Evolutionary conservation across 2,888 invertebrate species (phyloP).

Genomic region (Hanleya hanleyi): DNA sequence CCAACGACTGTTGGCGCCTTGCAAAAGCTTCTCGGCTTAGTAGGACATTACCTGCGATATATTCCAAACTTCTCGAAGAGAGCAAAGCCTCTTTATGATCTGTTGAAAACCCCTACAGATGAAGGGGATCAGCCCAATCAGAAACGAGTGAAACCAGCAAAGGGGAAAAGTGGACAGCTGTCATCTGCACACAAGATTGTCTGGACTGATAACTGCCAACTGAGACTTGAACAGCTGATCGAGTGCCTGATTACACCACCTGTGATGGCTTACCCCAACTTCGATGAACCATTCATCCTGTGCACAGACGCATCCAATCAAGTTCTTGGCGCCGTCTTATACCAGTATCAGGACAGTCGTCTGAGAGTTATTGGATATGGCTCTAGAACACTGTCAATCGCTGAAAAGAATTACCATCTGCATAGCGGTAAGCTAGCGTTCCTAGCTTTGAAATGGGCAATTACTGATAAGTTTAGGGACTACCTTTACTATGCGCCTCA

Average conservation of each 20-base stretch:
- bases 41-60: not conserved
- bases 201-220: slow-evolving; percentile 2
- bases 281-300: slow-evolving; percentile 23
- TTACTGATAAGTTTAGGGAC: slow-evolving; percentile 22
- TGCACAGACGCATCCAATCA: slow-evolving; percentile 21
- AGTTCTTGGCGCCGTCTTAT: slow-evolving; percentile 34
- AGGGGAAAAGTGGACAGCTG: slow-evolving; percentile 13
- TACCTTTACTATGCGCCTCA: slow-evolving; percentile 15
- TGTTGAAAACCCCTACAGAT: not conserved
- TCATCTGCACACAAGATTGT: not conserved
- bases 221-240: slow-evolving; percentile 21
- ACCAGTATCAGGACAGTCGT: slow-evolving; percentile 24
- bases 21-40: slow-evolving; percentile 4
- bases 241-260: slow-evolving; percentile 14
- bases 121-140: no score
- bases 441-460: slow-evolving; percentile 29
- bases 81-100: slow-evolving; percentile 14
- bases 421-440: slow-evolving; percentile 19
- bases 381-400: not conserved
- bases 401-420: slow-evolving; percentile 23
- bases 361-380: slow-evolving; percentile 26
- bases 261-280: slow-evolving; percentile 28
- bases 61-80: slow-evolving; percentile 1
- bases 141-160: no score
- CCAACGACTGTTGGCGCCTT: slow-evolving; percentile 7